These are phyloP conservation scores for Apis cerana DNA, from an alignment of 1,140 invertebrate genomes.

Conservation along the genomic window DNA sequence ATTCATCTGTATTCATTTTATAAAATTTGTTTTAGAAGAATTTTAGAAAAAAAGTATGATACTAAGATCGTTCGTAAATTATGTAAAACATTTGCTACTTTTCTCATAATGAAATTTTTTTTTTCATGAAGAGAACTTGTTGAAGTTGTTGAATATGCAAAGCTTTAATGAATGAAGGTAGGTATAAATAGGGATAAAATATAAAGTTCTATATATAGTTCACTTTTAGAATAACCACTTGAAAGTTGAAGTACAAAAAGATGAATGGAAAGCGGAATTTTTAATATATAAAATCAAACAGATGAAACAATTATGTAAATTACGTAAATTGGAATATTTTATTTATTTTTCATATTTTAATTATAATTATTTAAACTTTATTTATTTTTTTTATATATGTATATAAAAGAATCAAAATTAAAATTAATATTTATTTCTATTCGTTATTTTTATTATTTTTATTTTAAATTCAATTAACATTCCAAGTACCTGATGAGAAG, in stretches of 20 bases:
- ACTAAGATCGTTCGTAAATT: background rate
- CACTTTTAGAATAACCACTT: background rate
- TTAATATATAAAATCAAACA: background rate
- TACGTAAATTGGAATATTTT: background rate
- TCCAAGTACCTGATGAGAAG: slow-evolving; percentile 73
- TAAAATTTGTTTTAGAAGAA: no score
- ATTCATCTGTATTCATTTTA: background rate
- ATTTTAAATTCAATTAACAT: background rate
- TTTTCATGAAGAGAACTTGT: background rate
- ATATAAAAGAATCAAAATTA: background rate
- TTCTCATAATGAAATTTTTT: background rate
- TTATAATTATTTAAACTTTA: background rate
- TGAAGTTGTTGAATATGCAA: slow-evolving; percentile 13
- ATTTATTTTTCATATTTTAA: background rate
- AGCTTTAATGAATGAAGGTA: slow-evolving; percentile 20
- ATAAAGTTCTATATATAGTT: background rate
- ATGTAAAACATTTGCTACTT: background rate
- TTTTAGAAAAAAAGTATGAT: background rate
- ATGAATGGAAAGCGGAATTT: slow-evolving; percentile 18
- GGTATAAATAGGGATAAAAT: background rate
- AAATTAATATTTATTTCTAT: no score
- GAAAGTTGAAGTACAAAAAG: background rate
- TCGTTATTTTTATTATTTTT: no score
- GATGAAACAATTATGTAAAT: no score
- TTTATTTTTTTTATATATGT: background rate